Base-by-base conservation (phyloP, 2,888 invertebrate species). In the Limulus polyphemus region DNA sequence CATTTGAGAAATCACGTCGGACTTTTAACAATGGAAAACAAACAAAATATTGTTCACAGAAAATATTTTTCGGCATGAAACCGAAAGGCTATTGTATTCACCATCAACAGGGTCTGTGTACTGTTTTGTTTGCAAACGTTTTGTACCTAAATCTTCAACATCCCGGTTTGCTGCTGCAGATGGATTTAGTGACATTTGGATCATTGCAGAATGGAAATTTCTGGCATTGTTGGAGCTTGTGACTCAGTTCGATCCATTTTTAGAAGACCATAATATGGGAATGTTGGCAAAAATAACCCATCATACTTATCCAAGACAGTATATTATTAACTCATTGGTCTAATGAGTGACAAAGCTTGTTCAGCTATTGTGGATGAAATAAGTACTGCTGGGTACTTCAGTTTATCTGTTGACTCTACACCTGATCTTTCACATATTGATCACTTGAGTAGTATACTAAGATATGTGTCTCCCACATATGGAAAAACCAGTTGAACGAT, bases 231-330 rank as follows among this genome's bases (percentile, higher is more conserved):
- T 73, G 11, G 72, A 74, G 67, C 61, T 73, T 16, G 56, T 73
- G 46, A 67, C 73, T 10, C 63, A 73, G 58, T 74, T 71, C 61
- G 72, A 73, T 63, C 69, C 70, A 13, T 74, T 74, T 62, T 58
- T 74, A 54, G 59, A 51, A 12, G 59, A 66, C 32, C 72, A 74
- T 65, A 65, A 57, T 67, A 68, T 65, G 73, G 70, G 47, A 72
- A 72, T 60, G 61, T 64, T 56, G 72, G 73, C 10, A 68, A 54
- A 59, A 73, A 71, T 9, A 63, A 61, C 57, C 64, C 70, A 63
- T 65, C 75, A 62, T 71, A 70, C 67, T 64, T 70, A 61, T 69
- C 69, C 58, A 69, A 69, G n/a, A 72, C 70, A 67, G 73, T 71
- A 47, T 72, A 71, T 67, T 69, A 72, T 61, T 71, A 74, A 67